Evolutionary conservation across 30 jellyfish, hydroid and myxozoan genomes (phyloP).

Genomic region (Cassiopea andromeda): DNA sequence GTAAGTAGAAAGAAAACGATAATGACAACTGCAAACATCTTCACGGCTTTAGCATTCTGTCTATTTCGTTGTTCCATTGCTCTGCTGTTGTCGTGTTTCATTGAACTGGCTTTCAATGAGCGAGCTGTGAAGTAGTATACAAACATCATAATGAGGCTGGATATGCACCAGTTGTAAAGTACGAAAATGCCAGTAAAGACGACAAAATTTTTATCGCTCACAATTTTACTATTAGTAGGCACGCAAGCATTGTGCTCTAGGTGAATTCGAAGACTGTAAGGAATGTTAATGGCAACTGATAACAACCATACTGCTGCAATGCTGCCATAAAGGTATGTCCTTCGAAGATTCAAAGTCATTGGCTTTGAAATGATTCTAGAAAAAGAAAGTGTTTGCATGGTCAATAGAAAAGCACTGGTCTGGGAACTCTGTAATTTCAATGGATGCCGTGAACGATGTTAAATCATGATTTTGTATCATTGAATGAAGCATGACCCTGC

Average conservation of each 20-base stretch:
- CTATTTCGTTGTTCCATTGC: slow-evolving; percentile 30
- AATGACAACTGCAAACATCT: slow-evolving; percentile 32
- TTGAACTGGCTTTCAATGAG: slow-evolving; percentile 18
- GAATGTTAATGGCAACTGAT: slow-evolving; percentile 6
- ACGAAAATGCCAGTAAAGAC: slow-evolving; percentile 1
- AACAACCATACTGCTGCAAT: slow-evolving; percentile 5
- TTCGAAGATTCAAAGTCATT: neutral
- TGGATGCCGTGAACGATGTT: too few relatives aligned
- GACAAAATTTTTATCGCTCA: neutral
- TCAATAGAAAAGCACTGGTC: neutral
- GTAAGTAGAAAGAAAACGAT: slow-evolving; percentile 27
- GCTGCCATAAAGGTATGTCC: neutral
- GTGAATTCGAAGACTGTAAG: slow-evolving; percentile 2
- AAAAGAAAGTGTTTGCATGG: neutral
- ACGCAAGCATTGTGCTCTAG: neutral
- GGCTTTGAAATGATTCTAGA: slow-evolving; percentile 21
- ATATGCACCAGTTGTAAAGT: slow-evolving; percentile 7
- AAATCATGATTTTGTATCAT: too few relatives aligned
- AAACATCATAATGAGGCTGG: slow-evolving; percentile 8
- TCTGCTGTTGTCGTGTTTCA: slow-evolving; percentile 25
- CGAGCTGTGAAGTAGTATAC: slow-evolving; percentile 10
- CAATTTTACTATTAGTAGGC: neutral
- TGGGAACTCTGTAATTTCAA: too few relatives aligned
- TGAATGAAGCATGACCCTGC: too few relatives aligned
- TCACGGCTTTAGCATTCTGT: slow-evolving; percentile 25